These are phyloP conservation scores for Lonchura striata DNA, from an alignment of 2,113 vertebrate genomes.

Conservation along the genomic window DNA sequence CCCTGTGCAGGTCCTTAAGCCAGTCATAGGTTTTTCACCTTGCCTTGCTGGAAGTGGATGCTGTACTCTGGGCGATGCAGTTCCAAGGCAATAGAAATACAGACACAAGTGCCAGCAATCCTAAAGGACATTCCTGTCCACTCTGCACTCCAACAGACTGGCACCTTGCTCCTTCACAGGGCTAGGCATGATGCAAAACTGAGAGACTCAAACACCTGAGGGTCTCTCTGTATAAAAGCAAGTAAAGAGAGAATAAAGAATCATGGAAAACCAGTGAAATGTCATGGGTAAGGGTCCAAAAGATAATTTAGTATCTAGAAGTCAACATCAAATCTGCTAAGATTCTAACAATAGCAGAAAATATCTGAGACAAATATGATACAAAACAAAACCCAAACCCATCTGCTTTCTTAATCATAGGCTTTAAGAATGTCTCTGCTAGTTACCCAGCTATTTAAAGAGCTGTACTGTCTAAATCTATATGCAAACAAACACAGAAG, in stretches of 20 bases:
- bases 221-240: background rate
- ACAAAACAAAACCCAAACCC: slow-evolving; percentile 14
- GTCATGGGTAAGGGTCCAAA: background rate
- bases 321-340: background rate
- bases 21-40: background rate
- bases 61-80: background rate
- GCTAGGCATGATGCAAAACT: background rate
- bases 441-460: slow-evolving; percentile 16
- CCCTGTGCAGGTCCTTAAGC: background rate
- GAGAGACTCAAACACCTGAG: background rate
- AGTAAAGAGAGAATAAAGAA: background rate
- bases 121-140: background rate
- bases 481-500: slow-evolving; percentile 19
- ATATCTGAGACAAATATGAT: background rate
- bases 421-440: slow-evolving; percentile 2
- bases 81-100: background rate
- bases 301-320: background rate
- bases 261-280: background rate
- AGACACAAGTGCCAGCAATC: background rate
- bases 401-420: slow-evolving; percentile 18
- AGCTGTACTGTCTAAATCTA: background rate
- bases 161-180: background rate
- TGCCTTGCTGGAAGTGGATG: background rate
- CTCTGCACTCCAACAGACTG: background rate
- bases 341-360: background rate